phyloP scores from a whole-genome alignment of 2,888 invertebrate genomes.

The Panopea generosa region DNA sequence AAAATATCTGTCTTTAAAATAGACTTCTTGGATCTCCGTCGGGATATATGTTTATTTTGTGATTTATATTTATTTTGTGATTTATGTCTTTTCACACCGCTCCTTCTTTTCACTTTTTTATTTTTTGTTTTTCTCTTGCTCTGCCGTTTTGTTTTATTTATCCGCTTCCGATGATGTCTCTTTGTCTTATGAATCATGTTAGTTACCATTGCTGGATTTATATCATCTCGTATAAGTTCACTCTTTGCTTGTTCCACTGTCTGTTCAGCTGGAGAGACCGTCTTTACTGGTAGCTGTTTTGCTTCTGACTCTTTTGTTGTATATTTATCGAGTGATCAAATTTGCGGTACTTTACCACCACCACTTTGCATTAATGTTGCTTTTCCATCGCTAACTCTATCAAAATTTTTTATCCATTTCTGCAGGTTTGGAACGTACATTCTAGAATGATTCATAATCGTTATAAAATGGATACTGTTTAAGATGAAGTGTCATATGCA shows the following conservation, averaged over 20 bases:
- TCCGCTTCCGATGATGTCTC: background rate
- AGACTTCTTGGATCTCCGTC: background rate
- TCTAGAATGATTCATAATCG: slow-evolving; percentile 12
- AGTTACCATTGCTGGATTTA: slow-evolving; percentile 27
- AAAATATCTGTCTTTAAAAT: background rate
- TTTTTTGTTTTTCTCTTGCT: background rate
- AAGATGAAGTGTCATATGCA: slow-evolving; percentile 44
- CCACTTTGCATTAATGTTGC: slow-evolving; percentile 21
- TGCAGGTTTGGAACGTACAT: slow-evolving; percentile 61
- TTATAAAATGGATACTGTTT: slow-evolving; percentile 13
- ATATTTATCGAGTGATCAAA: background rate
- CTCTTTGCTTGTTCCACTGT: slow-evolving; percentile 41
- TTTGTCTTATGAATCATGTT: background rate
- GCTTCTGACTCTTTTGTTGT: slow-evolving; percentile 2
- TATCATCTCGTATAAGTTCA: slow-evolving; percentile 41
- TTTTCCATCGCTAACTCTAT: slow-evolving; percentile 18
- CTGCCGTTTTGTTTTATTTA: background rate
- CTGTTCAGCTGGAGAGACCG: slow-evolving; percentile 47
- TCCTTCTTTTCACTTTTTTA: background rate
- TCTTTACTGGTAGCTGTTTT: slow-evolving; percentile 27
- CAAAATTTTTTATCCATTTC: slow-evolving; percentile 53
- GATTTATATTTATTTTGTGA: background rate
- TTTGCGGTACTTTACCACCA: slow-evolving; percentile 31
- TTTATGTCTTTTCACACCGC: background rate
- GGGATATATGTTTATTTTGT: background rate